Conservation (phyloP, 92 coral and sea anemone genomes). For the Paragorgia papillata region DNA sequence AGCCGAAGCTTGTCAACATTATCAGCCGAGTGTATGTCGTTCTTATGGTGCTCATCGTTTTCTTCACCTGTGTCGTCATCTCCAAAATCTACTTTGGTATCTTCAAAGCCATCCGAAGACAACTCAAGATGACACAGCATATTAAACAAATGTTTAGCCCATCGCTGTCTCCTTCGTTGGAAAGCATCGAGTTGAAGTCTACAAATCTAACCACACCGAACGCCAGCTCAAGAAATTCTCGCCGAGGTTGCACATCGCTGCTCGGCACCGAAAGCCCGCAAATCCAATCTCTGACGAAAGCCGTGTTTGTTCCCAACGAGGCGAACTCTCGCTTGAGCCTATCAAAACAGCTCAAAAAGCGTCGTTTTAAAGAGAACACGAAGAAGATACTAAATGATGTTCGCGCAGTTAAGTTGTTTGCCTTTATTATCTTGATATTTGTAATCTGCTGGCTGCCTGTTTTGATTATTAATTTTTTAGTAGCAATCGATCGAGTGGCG, state of each 20-base stretch:
- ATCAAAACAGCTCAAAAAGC: not conserved
- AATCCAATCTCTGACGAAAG: not conserved
- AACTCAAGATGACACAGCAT: constrained; percentile 59
- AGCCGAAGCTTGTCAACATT: constrained; percentile 11
- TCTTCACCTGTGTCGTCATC: constrained; percentile 55
- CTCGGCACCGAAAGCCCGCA: not conserved
- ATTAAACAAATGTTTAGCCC: constrained; percentile 22
- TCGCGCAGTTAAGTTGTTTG: constrained; percentile 85
- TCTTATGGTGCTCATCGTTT: constrained; percentile 66
- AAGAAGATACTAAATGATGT: constrained; percentile 67
- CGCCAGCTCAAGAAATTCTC: not conserved
- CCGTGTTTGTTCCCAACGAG: too few relatives aligned
- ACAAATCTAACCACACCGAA: not conserved
- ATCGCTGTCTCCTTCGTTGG: not conserved
- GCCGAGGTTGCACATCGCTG: not conserved
- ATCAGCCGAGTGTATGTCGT: constrained; percentile 76
- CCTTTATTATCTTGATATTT: constrained; percentile 73
- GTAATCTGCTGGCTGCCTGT: constrained; percentile 87
- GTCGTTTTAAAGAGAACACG: constrained; percentile 46
- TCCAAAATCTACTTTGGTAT: constrained; percentile 69
- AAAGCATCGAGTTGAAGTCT: not conserved
- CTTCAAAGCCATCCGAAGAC: constrained; percentile 79
- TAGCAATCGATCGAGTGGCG: constrained; percentile 60
- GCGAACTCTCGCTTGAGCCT: not conserved
- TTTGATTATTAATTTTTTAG: constrained; percentile 73